These are phyloP conservation scores for Pentamera pediparva DNA, from an alignment of 53 echinoderm and acorn worm species.

Conservation along the genomic window DNA sequence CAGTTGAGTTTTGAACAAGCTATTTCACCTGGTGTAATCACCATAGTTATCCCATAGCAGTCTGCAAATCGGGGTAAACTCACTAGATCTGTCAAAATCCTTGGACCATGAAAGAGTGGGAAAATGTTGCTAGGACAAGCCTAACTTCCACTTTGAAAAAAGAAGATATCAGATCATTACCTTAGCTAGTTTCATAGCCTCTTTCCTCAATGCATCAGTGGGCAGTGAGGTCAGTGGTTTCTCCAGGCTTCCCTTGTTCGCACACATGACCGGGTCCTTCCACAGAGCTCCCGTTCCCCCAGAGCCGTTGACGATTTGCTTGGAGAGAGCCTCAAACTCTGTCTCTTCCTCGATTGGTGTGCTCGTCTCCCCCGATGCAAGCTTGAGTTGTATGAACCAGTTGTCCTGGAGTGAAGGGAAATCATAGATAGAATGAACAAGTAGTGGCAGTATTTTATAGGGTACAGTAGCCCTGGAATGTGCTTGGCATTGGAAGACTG, in stretches of 20 bases:
- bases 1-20: too few species aligned
- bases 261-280: slow-evolving; percentile 78
- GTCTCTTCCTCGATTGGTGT: slow-evolving; percentile 52
- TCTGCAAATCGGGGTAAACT: too few species aligned
- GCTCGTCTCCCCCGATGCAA: slow-evolving; percentile 56
- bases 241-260: slow-evolving; percentile 86
- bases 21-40: too few species aligned
- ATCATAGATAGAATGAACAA: too few species aligned
- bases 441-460: too few species aligned
- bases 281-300: slow-evolving; percentile 61
- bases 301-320: slow-evolving; percentile 62
- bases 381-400: slow-evolving; percentile 80
- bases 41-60: too few species aligned
- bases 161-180: slow-evolving; percentile 34
- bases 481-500: too few species aligned
- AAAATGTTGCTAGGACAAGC: too few species aligned
- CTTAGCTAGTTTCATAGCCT: slow-evolving; percentile 87
- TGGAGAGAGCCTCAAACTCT: slow-evolving; percentile 77
- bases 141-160: too few species aligned
- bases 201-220: slow-evolving; percentile 85
- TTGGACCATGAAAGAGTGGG: too few species aligned
- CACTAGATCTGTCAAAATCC: too few species aligned
- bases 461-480: too few species aligned
- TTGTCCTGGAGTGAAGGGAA: slow-evolving; percentile 52
- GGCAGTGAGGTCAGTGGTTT: slow-evolving; percentile 91